Percentiles rank a stretch among this genome's conserved stretches.
phyloP scores from a whole-genome alignment of 2,797 vertebrate species.

The Takifugu ocellatus region DNA sequence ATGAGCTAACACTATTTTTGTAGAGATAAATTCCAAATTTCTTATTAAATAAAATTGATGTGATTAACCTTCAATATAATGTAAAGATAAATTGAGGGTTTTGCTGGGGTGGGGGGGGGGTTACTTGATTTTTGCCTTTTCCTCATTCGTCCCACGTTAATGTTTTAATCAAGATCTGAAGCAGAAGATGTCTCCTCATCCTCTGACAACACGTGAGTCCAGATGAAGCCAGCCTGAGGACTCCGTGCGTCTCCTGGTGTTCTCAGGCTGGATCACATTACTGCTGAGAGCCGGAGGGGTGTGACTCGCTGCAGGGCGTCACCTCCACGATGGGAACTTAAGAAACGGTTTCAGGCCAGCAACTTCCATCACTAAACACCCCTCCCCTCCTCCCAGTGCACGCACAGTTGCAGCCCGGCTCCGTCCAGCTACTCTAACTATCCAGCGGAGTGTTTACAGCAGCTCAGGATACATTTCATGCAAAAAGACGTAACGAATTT shows the following conservation, averaged over 20 bases:
- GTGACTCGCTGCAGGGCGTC: conserved; percentile 51
- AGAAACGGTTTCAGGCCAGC: background rate
- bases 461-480: conserved; percentile 10
- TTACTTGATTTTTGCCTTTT: no score
- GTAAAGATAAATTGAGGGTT: no score
- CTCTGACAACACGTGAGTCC: conserved; percentile 9
- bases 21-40: no score
- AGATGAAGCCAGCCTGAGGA: no score
- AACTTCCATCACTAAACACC: background rate
- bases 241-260: no score
- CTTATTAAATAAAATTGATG: no score
- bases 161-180: no score
- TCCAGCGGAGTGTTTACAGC: background rate
- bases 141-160: no score
- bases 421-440: background rate
- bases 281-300: conserved; percentile 19
- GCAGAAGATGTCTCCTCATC: conserved; percentile 1
- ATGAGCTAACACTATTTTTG: no score
- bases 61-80: no score
- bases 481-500: conserved; percentile 65
- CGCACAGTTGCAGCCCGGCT: background rate
- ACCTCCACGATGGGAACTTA: conserved; percentile 22
- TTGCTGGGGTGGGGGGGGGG: no score
- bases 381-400: background rate
- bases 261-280: conserved; percentile 27